Percentiles rank a stretch among this genome's conserved stretches.
These are phyloP conservation scores for Phalera bucephala DNA, from an alignment of 2,888 invertebrate species.

Conservation along the genomic window DNA sequence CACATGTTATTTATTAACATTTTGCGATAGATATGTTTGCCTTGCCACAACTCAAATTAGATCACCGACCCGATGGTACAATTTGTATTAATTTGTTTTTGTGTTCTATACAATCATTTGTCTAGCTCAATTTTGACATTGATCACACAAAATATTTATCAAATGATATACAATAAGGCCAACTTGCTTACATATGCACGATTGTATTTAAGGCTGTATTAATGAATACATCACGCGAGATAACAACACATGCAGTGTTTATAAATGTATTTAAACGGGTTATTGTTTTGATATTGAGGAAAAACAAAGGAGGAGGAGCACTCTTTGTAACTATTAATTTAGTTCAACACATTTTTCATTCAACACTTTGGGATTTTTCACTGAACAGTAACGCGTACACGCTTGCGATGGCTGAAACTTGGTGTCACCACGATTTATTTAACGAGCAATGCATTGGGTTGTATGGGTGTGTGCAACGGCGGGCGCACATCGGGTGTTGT, in stretches of 20 bases:
- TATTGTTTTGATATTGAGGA: conserved; percentile 42
- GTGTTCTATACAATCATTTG: conserved; percentile 1
- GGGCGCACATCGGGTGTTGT: conserved; percentile 27
- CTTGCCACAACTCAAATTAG: neutral
- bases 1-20: conserved; percentile 15
- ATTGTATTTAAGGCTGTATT: conserved; percentile 32
- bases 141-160: conserved; percentile 8
- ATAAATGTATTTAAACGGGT: conserved; percentile 37
- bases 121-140: conserved; percentile 7
- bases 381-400: conserved; percentile 29
- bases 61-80: conserved; percentile 1
- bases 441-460: conserved; percentile 2
- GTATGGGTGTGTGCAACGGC: conserved; percentile 3
- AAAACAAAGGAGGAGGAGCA: conserved; percentile 33
- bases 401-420: conserved; percentile 40
- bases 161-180: conserved; percentile 5
- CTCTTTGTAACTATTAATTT: conserved; percentile 31
- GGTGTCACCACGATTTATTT: conserved; percentile 17
- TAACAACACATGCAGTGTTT: conserved; percentile 42
- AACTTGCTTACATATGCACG: conserved; percentile 24
- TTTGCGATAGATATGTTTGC: conserved; percentile 7
- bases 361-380: conserved; percentile 23
- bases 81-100: conserved; percentile 1
- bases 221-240: conserved; percentile 40
- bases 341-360: conserved; percentile 58